These are phyloP conservation scores for Mormyrops attenuatus DNA, from an alignment of 2,797 vertebrate genomes.

Conservation along the genomic window DNA sequence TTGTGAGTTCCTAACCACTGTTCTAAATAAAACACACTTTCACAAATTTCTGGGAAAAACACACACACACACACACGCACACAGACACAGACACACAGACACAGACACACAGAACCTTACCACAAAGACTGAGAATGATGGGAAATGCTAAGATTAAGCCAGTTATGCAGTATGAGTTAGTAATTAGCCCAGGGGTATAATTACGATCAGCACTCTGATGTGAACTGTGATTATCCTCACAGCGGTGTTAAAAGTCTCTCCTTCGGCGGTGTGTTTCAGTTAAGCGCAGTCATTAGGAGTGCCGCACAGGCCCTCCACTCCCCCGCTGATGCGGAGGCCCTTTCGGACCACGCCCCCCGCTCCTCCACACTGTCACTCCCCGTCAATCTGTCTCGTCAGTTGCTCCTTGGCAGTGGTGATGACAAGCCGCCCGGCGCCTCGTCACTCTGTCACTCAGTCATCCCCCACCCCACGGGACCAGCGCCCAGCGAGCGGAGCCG, in stretches of 20 bases:
- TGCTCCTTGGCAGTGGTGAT: neutral
- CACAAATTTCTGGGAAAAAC: neutral
- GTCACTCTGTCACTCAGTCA: neutral
- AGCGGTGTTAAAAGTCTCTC: neutral
- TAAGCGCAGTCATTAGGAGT: neutral
- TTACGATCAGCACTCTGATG: neutral
- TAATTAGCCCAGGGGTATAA: constrained; percentile 11
- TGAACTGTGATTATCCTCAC: neutral
- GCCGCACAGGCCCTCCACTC: too few species aligned
- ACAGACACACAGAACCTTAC: neutral
- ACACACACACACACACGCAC: too few species aligned
- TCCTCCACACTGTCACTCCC: neutral
- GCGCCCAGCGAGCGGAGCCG: neutral
- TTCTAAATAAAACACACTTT: neutral
- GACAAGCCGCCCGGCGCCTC: neutral
- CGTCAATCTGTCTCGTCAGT: neutral
- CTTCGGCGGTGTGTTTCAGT: neutral
- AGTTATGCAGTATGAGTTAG: neutral
- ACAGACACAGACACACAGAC: neutral
- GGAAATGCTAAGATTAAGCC: neutral
- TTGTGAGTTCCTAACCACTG: neutral
- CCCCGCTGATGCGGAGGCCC: neutral
- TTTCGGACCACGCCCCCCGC: too few species aligned
- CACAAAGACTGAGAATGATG: neutral
- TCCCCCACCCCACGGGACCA: neutral